These are phyloP conservation scores for Phlogophora meticulosa DNA, from an alignment of 2,888 invertebrate genomes.

Conservation along the genomic window DNA sequence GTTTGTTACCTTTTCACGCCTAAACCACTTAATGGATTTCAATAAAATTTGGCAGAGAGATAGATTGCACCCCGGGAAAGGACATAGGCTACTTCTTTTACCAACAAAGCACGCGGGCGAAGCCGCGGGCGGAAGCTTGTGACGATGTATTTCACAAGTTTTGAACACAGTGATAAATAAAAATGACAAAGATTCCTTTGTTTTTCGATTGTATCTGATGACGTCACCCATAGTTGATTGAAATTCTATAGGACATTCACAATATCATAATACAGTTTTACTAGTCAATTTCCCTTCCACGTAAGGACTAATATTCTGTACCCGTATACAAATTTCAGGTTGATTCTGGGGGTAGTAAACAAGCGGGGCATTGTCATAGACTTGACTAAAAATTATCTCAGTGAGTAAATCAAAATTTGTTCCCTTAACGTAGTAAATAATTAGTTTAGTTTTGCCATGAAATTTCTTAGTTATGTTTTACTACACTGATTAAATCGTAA, in stretches of 20 bases:
- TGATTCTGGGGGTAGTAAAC: background rate
- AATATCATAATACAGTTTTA: slow-evolving; percentile 18
- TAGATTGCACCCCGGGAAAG: no score
- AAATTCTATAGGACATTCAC: slow-evolving; percentile 53
- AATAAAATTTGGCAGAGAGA: no score
- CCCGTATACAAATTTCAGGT: no score
- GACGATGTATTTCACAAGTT: slow-evolving; percentile 41
- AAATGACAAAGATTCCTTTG: slow-evolving; percentile 69
- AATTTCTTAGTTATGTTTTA: background rate
- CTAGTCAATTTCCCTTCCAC: slow-evolving; percentile 26
- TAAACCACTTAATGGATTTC: no score
- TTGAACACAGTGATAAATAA: slow-evolving; percentile 59
- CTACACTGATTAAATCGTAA: background rate
- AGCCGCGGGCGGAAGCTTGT: no score
- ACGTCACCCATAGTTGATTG: slow-evolving; percentile 60
- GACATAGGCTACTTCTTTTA: no score
- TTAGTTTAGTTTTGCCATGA: background rate
- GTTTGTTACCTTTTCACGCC: no score
- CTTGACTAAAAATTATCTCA: background rate
- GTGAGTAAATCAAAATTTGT: background rate
- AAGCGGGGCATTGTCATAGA: background rate
- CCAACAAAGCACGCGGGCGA: no score
- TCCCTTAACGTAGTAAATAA: background rate
- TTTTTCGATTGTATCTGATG: slow-evolving; percentile 64
- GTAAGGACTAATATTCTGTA: background rate